Base-by-base conservation (phyloP, 2,797 vertebrate species). In the Argya squamiceps region DNA sequence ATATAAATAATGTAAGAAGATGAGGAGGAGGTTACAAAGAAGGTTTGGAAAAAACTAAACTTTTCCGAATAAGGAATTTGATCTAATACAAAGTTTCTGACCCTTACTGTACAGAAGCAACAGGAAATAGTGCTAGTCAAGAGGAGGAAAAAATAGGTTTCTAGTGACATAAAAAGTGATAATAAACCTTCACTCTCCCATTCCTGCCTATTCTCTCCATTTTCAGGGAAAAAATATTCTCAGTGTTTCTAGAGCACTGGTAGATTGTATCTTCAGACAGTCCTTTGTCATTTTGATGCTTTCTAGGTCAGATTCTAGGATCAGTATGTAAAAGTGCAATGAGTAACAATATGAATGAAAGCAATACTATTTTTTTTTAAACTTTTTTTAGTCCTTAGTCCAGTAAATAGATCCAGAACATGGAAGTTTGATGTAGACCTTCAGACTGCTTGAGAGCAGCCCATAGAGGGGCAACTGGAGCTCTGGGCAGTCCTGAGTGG, bases 391-490 rank as follows among this genome's bases (percentile, higher is more conserved):
- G 2, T 27, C 11, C 3, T 36, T 15, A 7, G 39, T n/a, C 9
- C 15, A 60, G 30, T 5, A 60, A 64, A 52, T 8, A 55, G 5
- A 8, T 43, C 36, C 41, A 71, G 46, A 68, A 11, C 2, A 34
- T 29, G 46, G 18, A 55, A 71, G 1, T 30, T 60, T 37, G 5
- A 1, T 53, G 29, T 24, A 32, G 21, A 24, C 2, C 6, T 59
- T 34, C 11, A 36, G 39, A 15, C 3, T 19, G 7, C n/a, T 12
- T 53, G 36, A 14, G 22, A n/a, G 22, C 11, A 73, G 39, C 6
- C 19, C n/a, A n/a, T 1, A 1, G n/a, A 43, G 18, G 6, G 6
- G 8, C 22, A 60, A 1, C 12, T 2, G 24, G 32, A 59, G 10
- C 20, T 67, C 30, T 65, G 47, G 37, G 11, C 6, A 27, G 30